These are phyloP conservation scores for Amphipyra tragopoginis DNA, from an alignment of 2,888 invertebrate species.

Conservation along the genomic window DNA sequence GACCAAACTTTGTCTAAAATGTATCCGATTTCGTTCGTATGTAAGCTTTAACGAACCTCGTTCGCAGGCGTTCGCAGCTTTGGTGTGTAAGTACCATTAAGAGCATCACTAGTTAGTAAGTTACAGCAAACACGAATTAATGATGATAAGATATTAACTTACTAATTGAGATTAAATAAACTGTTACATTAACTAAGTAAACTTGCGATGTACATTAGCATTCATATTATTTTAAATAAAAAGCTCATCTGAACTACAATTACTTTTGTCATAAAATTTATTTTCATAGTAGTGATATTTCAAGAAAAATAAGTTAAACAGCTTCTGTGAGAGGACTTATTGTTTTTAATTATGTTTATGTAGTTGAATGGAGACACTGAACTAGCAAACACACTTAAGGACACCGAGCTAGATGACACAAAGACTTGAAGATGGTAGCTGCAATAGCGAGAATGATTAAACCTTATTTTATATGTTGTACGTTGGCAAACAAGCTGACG, in stretches of 20 bases:
- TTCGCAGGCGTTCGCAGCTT: no score
- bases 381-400: neutral
- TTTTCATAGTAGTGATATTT: slow-evolving; percentile 19
- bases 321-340: neutral
- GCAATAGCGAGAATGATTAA: no score
- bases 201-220: slow-evolving; percentile 27
- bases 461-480: no score
- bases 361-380: neutral
- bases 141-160: neutral
- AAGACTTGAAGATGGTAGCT: neutral
- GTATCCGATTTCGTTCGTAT: no score
- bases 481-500: no score
- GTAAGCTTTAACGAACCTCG: no score
- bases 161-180: slow-evolving; percentile 10
- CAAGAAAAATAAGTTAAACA: slow-evolving; percentile 4
- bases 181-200: slow-evolving; percentile 9
- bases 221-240: slow-evolving; percentile 34
- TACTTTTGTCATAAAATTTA: slow-evolving; percentile 32
- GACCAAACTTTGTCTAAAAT: no score
- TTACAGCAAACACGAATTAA: neutral
- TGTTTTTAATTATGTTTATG: slow-evolving; percentile 5
- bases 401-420: neutral
- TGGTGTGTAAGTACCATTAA: no score
- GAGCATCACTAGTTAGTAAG: no score
- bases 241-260: slow-evolving; percentile 15